Base-by-base conservation (phyloP, 2,113 vertebrate species). In the Laterallus jamaicensis region DNA sequence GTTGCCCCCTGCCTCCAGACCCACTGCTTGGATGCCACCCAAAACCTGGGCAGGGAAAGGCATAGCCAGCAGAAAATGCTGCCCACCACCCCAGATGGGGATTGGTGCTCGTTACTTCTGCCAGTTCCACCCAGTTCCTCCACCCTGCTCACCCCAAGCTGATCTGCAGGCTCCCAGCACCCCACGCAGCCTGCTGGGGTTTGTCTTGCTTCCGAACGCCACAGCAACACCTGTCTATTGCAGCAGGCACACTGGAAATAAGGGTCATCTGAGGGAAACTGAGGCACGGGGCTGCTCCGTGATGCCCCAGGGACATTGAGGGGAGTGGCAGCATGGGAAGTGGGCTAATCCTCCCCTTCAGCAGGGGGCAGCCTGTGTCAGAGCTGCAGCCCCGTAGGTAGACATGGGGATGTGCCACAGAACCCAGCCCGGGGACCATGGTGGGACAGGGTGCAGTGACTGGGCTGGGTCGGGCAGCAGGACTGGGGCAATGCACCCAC, bases 351-450 rank as follows among this genome's bases (percentile, higher is more conserved):
- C 17, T 35, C 6, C 19, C 8, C 12, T 8, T 74, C 0, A 0
- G 2, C 0, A 1, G 32, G 3, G 40, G 31, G 12, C 11, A 44
- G 24, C 26, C 16, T 0, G 0, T 4, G 15, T 1, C 1, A 1
- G 11, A 5, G 2, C 19, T 66, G 39, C 32, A 55, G 32, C 59
- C 10, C 67, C 31, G 52, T 42, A 18, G 15, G 20, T 40, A 35
- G 69, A 21, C 32, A 35, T 5, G 15, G 32, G 20, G 20, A 44
- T 64, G 12, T 14, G 12, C 22, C 9, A 5, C 55, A 59, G n/a
- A 40, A 29, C 21, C 7, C 8, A n/a, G 52, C 11, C n/a, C 3
- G 1, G 39, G 12, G 47, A 35, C 2, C 3, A 20, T 1, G 0
- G 11, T 54, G 31, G 26, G 47, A 63, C 19, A 15, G 54, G 32